Evolutionary conservation across 2,113 vertebrate species (phyloP), one percentile per base, ranked within the genome.

Genomic region (Typhlomys cinereus): DNA sequence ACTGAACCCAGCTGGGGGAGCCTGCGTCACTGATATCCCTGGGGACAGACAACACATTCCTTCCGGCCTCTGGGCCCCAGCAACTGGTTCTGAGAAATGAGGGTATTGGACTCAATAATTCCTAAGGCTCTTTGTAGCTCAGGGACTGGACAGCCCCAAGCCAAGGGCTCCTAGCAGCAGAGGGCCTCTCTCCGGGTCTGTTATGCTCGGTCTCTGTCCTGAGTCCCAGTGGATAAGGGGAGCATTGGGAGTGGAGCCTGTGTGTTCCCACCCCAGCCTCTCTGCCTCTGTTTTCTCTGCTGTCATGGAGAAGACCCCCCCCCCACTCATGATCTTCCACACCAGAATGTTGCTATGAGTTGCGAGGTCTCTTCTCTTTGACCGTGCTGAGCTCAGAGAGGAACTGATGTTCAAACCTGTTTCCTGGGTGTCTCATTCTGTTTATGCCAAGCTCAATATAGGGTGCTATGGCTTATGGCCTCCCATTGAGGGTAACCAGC

Each of bases 91-190:
- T 94, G 93, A 85, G 94, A 94, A 92, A 73, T 73, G 75, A 92
- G 73, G n/a, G 70, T 83, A 80, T 29, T 64, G 89, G 71, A 86
- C 39, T 23, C 50, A 83, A 84, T 50, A 75, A 84, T 93, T 80
- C 76, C 91, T 78, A 74, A 90, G 75, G 31, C 61, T 85, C 71
- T 92, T 86, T 67, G 39, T 48, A 62, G 57, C 59, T 61, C 25
- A 70, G 80, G 52, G 41, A 52, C 80, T 92, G 64, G 84, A 89
- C 2, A 2, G 39, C 8, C 69, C 94, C 85, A 94, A 96, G 96
- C 95, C 46, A 92, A 96, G 89, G 92, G 96, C 94, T 97, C 88
- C 95, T 94, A 88, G 76, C 95, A 97, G 95, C 93, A 96, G 76
- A 95, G 81, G 94, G 94, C 76, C 95, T 97, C 92, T 93, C 96